Conservation (phyloP, 2,113 vertebrate genomes). For the Halichoerus grypus region DNA sequence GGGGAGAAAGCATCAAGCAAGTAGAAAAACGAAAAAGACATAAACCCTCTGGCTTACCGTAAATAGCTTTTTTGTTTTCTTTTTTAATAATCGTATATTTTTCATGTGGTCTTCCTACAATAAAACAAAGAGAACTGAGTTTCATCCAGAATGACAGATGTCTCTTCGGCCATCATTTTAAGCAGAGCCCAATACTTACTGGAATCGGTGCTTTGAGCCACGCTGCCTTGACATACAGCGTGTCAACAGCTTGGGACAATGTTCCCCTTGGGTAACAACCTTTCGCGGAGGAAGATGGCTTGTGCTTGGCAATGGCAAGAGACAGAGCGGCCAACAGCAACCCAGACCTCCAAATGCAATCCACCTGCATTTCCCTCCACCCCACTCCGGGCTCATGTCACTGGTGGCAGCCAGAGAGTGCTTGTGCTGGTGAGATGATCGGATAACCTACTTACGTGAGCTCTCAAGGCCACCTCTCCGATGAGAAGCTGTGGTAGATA, state of each 20-base stretch:
- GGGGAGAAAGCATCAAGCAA: constrained; percentile 25
- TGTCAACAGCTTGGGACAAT: constrained; percentile 82
- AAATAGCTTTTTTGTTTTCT: constrained; percentile 84
- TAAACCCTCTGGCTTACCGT: constrained; percentile 83
- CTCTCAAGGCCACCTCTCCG: constrained; percentile 74
- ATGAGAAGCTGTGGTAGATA: constrained; percentile 78
- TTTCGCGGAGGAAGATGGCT: constrained; percentile 68
- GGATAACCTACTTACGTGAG: constrained; percentile 85
- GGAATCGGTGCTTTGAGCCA: constrained; percentile 84
- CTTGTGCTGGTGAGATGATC: constrained; percentile 73
- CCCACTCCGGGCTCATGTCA: neutral
- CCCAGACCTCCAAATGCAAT: constrained; percentile 77
- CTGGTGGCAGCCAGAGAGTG: constrained; percentile 63
- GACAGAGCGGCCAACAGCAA: constrained; percentile 80
- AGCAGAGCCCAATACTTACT: constrained; percentile 80
- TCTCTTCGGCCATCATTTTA: neutral
- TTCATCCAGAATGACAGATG: neutral
- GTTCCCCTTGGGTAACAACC: constrained; percentile 77
- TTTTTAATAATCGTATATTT: constrained; percentile 85
- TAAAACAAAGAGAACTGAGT: constrained; percentile 55
- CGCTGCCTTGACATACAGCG: constrained; percentile 80
- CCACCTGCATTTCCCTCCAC: constrained; percentile 74
- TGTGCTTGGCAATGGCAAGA: constrained; percentile 78
- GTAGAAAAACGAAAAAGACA: constrained; percentile 54
- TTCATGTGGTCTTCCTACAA: constrained; percentile 86